Evolutionary conservation across 2,888 invertebrate species (phyloP).

Genomic region (Trichogramma dendrolimi): DNA sequence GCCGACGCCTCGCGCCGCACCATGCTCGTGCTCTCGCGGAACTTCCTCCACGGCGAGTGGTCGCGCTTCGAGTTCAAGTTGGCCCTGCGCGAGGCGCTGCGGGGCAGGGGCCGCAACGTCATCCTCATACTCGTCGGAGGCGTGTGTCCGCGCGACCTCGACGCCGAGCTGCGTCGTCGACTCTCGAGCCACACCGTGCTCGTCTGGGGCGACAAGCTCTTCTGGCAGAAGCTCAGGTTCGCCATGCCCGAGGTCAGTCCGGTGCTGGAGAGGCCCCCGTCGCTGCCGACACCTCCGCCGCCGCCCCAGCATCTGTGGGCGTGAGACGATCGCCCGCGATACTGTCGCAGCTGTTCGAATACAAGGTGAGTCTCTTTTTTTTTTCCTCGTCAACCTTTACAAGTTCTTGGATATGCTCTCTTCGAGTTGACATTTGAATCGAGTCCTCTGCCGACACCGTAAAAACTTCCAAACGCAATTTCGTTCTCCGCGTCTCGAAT

Average conservation of each 20-base stretch:
- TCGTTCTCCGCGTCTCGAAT: too few species aligned
- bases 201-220: slow-evolving; percentile 90
- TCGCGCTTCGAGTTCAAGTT: slow-evolving; percentile 91
- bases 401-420: too few species aligned
- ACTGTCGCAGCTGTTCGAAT: too few species aligned
- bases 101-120: slow-evolving; percentile 78
- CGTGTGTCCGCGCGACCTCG: slow-evolving; percentile 81
- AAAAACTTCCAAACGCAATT: too few species aligned
- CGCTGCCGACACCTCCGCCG: slow-evolving; percentile 42
- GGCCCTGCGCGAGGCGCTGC: slow-evolving; percentile 84
- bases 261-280: slow-evolving; percentile 45
- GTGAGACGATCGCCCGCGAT: slow-evolving; percentile 43
- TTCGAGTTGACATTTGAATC: not conserved
- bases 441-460: not conserved
- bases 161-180: slow-evolving; percentile 84
- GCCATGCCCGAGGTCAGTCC: slow-evolving; percentile 73
- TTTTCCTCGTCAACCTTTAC: too few species aligned
- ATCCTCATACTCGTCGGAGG: slow-evolving; percentile 89
- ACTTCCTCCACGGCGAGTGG: slow-evolving; percentile 95
- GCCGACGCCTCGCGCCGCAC: slow-evolving; percentile 87
- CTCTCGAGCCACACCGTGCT: slow-evolving; percentile 87
- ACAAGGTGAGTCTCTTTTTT: too few species aligned
- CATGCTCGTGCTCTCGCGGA: slow-evolving; percentile 84
- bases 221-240: slow-evolving; percentile 93
- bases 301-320: slow-evolving; percentile 64